These are phyloP conservation scores for Oscarella lobularis DNA, from an alignment of 37 sponge, comb jelly and placozoan species.

Conservation along the genomic window DNA sequence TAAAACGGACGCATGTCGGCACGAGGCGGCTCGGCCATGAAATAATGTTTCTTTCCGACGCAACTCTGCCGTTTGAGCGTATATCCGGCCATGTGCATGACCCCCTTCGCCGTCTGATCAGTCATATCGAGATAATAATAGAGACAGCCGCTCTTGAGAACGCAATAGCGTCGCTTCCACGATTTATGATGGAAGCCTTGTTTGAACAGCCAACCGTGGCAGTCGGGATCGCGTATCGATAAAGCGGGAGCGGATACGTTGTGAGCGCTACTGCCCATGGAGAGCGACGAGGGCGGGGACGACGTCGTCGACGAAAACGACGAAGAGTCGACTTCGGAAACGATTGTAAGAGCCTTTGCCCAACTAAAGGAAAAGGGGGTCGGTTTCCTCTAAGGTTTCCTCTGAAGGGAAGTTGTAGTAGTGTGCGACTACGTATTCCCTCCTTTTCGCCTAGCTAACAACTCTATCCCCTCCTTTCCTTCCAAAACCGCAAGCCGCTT, in stretches of 20 bases:
- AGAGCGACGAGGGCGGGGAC: neutral
- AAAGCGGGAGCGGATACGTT: constrained; percentile 33
- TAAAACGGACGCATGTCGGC: constrained; percentile 6
- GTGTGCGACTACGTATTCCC: too few relatives aligned
- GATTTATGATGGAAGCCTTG: constrained; percentile 4
- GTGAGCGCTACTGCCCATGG: constrained; percentile 22
- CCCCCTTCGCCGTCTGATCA: constrained; percentile 28
- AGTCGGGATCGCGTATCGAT: constrained; percentile 32
- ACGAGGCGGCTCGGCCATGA: constrained; percentile 13
- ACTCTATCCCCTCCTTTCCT: too few relatives aligned
- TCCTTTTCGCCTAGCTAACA: too few relatives aligned
- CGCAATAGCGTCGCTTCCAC: constrained; percentile 39
- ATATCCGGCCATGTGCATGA: constrained; percentile 24
- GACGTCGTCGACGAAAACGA: too few relatives aligned
- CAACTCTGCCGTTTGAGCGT: constrained; percentile 2
- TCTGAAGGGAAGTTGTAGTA: too few relatives aligned
- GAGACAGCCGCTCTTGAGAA: constrained; percentile 21
- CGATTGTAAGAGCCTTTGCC: neutral
- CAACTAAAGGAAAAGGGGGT: neutral
- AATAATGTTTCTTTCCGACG: constrained; percentile 15
- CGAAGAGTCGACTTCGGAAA: neutral
- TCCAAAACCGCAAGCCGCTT: too few relatives aligned
- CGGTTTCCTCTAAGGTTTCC: too few relatives aligned
- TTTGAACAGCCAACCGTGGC: constrained; percentile 35
- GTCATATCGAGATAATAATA: constrained; percentile 35